Base-by-base conservation (phyloP, 2,113 vertebrate genomes). In the Eupsittula cactorum region DNA sequence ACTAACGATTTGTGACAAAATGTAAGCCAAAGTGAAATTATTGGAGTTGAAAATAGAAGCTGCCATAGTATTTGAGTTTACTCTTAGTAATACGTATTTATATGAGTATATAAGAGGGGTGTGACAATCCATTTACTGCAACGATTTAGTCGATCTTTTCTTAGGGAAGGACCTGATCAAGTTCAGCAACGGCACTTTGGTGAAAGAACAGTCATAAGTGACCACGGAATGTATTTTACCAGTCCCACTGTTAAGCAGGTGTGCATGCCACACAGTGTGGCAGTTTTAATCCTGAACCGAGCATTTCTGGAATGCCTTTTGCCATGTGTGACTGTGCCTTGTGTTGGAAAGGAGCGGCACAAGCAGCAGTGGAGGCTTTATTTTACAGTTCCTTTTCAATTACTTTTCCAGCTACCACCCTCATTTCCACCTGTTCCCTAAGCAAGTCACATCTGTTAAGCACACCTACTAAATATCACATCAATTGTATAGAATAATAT, bases 341-440 rank as follows among this genome's bases (percentile, higher is more conserved):
- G 27, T 28, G 60, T 12, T 39, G 11, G 67, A 75, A 90, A 46
- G 19, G 10, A 70, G 39, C 1, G 33, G 67, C 55, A 86, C 33
- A 53, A 80, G 52, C 39, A 71, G 39, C 79, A 95, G 60, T 10
- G 44, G 64, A 96, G 55, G 60, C 50, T 93, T 93, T 29, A 50
- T 81, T 92, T 96, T 57, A 68, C 16, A 14, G n/a, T 74, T 85
- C 59, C n/a, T 60, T 75, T 79, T 49, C 29, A 53, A 64, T 19
- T 57, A 74, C 53, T 96, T 94, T 92, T 95, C 80, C 69, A 90
- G 73, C 39, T 94, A 86, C 70, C 92, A 59, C 79, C 92, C 75
- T 95, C 93, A 63, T 74, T 96, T 86, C 91, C 91, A 93, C 96
- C 93, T 96, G 84, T 57, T 96, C 86, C 80, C 44, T 13, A 64